phyloP scores from a whole-genome alignment of 1,140 invertebrate genomes.

The Adoxophyes honmai region DNA sequence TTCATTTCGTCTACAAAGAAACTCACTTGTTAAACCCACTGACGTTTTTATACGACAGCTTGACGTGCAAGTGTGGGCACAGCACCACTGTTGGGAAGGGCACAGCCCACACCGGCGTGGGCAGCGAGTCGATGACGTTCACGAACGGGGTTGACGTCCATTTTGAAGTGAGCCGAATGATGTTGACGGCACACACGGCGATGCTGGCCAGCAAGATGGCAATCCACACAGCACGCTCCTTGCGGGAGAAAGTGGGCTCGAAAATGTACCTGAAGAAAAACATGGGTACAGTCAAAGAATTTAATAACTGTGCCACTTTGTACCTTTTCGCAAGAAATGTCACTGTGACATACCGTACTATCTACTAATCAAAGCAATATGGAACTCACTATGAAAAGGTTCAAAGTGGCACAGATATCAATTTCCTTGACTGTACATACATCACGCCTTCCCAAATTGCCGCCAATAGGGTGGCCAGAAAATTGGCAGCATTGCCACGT shows the following conservation, averaged over 20 bases:
- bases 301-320: too few relatives aligned
- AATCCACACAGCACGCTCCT: constrained; percentile 57
- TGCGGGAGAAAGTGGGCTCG: constrained; percentile 50
- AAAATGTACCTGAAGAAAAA: constrained; percentile 66
- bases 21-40: constrained; percentile 45
- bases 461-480: too few relatives aligned
- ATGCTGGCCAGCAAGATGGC: constrained; percentile 58
- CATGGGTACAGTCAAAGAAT: too few relatives aligned
- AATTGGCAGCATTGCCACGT: too few relatives aligned
- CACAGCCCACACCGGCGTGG: constrained; percentile 68
- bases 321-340: too few relatives aligned
- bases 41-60: constrained; percentile 50
- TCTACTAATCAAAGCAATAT: too few relatives aligned
- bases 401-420: too few relatives aligned
- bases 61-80: constrained; percentile 64
- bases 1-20: not conserved
- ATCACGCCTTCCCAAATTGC: too few relatives aligned
- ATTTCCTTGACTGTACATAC: too few relatives aligned
- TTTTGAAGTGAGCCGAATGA: constrained; percentile 52
- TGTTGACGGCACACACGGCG: constrained; percentile 53
- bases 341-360: too few relatives aligned
- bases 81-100: constrained; percentile 68
- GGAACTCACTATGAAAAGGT: too few relatives aligned
- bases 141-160: constrained; percentile 65
- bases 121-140: constrained; percentile 65